These are phyloP conservation scores for Athalia rosae DNA, from an alignment of 2,888 invertebrate genomes.

Conservation along the genomic window DNA sequence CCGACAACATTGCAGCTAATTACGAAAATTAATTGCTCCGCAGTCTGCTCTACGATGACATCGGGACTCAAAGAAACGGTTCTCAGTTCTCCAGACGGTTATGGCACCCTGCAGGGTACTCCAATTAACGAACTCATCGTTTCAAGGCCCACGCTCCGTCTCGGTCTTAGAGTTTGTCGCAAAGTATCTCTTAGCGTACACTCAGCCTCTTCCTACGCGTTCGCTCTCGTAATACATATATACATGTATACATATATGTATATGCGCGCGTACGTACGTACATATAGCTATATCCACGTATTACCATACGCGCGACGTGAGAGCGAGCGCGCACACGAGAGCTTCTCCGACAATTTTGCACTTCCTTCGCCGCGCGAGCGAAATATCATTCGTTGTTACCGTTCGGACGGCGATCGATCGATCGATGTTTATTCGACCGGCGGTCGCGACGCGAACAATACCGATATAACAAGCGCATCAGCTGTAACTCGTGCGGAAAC, in stretches of 20 bases:
- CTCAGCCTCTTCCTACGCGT: not conserved
- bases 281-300: not conserved
- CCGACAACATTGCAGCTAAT: conserved; percentile 14
- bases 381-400: not conserved
- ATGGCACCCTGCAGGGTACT: conserved; percentile 42
- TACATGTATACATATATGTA: no score
- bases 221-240: not conserved
- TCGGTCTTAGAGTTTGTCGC: conserved; percentile 2
- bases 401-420: not conserved
- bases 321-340: not conserved
- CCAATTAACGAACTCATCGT: conserved; percentile 41
- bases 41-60: conserved; percentile 13
- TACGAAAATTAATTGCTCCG: conserved; percentile 30
- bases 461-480: conserved; percentile 6
- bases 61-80: conserved; percentile 37
- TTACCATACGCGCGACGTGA: not conserved
- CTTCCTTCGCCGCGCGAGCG: not conserved
- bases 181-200: conserved; percentile 7
- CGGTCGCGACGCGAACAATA: not conserved
- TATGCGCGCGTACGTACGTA: not conserved
- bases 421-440: not conserved
- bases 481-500: conserved; percentile 12
- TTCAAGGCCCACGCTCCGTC: conserved; percentile 13
- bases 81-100: conserved; percentile 41
- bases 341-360: not conserved